Conservation (phyloP, 2,113 vertebrate genomes). For the Stercorarius parasiticus region DNA sequence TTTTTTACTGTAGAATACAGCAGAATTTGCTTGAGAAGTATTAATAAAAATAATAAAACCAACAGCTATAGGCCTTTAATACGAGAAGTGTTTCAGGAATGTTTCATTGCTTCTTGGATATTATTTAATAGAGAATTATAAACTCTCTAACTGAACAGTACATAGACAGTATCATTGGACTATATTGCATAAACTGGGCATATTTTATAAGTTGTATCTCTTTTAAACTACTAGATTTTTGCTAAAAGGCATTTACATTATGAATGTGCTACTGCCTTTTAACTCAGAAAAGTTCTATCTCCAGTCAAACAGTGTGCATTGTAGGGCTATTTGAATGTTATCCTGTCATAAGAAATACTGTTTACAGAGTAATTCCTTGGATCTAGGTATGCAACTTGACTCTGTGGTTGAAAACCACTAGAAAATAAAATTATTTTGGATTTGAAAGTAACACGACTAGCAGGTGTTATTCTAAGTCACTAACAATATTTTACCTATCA, state of each 20-base stretch:
- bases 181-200: neutral
- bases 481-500: neutral
- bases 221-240: neutral
- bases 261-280: neutral
- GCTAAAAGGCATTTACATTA: neutral
- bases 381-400: neutral
- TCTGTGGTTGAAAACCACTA: neutral
- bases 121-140: neutral
- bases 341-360: neutral
- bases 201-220: neutral
- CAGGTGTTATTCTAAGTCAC: neutral
- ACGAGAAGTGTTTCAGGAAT: neutral
- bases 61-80: neutral
- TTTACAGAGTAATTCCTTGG: neutral
- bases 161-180: neutral
- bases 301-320: neutral
- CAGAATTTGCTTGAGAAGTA: neutral
- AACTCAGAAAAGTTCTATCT: neutral
- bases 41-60: neutral
- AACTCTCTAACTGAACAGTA: neutral
- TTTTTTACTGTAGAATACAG: neutral
- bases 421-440: neutral
- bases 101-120: neutral
- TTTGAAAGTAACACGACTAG: neutral
- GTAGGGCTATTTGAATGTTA: neutral